Evolutionary conservation across 2,888 invertebrate genomes (phyloP), one percentile per base, ranked within the genome.

Genomic region (Macrosoma leucophasiata): DNA sequence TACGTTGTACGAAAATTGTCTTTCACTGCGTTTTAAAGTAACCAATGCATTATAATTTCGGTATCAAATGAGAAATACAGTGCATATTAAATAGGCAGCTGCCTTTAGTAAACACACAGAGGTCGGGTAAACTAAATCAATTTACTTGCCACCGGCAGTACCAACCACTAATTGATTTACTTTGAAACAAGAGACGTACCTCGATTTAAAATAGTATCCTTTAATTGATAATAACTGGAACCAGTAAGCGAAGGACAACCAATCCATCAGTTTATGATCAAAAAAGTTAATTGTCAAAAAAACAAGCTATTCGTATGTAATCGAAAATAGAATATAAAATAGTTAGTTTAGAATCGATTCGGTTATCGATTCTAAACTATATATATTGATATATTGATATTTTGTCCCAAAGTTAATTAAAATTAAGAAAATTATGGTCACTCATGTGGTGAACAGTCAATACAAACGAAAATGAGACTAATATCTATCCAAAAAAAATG

Each of bases 91-190:
- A n/a, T n/a, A n/a, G n/a, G n/a, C n/a, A n/a, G n/a, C n/a, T n/a
- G n/a, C n/a, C n/a, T n/a, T n/a, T n/a, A 21, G 26, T 21, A 15
- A 20, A 32, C 29, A 34, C 36, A 33, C 24, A 43, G 43, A 43
- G 50, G 48, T 43, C 43, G 43, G 48, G 48, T 43, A 37, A 50
- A 48, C 50, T 52, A 52, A 52, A 48, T 46, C 48, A 46, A 47
- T 49, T 41, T 41, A 38, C 39, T 20, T 27, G 38, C 63, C 22
- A 26, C 11, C 35, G 29, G 25, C 24, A 32, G 34, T 29, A 35
- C 62, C 56, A 60, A 57, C 51, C 58, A 63, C 70, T 81, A 79
- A 81, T 81, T 79, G 77, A 74, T 79, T 81, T 79, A 74, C 77
- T 74, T 72, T 69, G 78, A 58, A 69, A 78, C 62, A 42, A 56